Conservation (phyloP, 2,888 invertebrate genomes). For the Adela reaumurella region DNA sequence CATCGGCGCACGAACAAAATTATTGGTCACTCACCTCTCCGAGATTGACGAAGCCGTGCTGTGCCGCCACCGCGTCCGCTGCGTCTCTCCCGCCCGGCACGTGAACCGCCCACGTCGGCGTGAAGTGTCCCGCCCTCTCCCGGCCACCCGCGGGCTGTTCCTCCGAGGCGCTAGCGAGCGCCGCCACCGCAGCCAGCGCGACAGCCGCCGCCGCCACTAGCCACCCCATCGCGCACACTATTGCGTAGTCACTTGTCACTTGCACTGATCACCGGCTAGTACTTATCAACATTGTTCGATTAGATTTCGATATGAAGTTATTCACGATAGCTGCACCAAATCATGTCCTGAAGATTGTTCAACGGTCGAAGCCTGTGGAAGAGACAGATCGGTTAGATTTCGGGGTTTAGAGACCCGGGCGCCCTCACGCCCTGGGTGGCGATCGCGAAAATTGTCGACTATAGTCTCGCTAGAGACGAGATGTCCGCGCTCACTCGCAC, state of each 20-base stretch:
- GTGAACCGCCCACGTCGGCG: constrained; percentile 84
- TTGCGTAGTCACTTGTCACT: not conserved
- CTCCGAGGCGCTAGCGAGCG: constrained; percentile 15
- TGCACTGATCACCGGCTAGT: constrained; percentile 38
- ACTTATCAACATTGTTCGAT: constrained; percentile 38
- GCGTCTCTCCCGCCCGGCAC: constrained; percentile 65
- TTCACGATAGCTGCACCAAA: no score
- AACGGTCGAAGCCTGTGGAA: no score
- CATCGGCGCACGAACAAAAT: not conserved
- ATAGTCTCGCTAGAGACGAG: no score
- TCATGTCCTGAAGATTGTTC: no score
- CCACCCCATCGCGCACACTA: constrained; percentile 42
- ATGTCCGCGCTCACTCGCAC: no score
- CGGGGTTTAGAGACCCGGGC: no score
- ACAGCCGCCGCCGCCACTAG: constrained; percentile 29
- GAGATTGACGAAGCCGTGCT: constrained; percentile 81
- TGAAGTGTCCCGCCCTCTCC: constrained; percentile 51
- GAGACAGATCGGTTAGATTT: no score
- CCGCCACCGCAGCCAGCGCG: constrained; percentile 26
- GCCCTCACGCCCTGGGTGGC: no score
- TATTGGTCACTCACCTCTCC: constrained; percentile 74
- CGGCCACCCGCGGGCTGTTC: constrained; percentile 19
- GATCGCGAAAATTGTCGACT: no score
- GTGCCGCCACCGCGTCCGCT: constrained; percentile 71
- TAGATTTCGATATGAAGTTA: no score